A percentile compares a stretch with the other conserved stretches of the same genome.
phyloP scores from a whole-genome alignment of 2,888 invertebrate genomes.

The Heliothis peltigera region DNA sequence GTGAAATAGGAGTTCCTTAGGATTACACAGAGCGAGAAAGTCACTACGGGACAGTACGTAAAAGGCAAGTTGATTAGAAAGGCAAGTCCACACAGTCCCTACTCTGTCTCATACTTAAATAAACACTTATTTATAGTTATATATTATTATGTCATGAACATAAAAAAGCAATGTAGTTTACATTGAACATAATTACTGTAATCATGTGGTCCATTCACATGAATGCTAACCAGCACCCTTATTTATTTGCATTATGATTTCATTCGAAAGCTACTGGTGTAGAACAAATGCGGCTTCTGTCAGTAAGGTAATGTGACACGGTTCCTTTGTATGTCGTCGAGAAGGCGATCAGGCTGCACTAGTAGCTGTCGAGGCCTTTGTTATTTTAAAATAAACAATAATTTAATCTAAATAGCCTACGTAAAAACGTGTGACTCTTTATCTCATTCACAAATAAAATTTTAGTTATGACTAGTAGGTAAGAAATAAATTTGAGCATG shows the following conservation, averaged over 20 bases:
- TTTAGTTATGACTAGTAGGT: slow-evolving; percentile 88
- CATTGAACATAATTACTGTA: slow-evolving; percentile 72
- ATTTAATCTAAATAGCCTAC: slow-evolving; percentile 80
- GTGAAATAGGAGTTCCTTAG: slow-evolving; percentile 61
- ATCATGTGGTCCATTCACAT: slow-evolving; percentile 72
- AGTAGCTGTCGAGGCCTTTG: slow-evolving; percentile 45
- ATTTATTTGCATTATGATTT: slow-evolving; percentile 61
- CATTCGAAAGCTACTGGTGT: slow-evolving; percentile 60
- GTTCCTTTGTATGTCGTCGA: slow-evolving; percentile 11
- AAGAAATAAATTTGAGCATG: slow-evolving; percentile 89
- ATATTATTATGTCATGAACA: slow-evolving; percentile 81
- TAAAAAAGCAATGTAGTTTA: slow-evolving; percentile 75
- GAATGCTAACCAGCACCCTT: slow-evolving; percentile 81
- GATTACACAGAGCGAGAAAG: slow-evolving; percentile 70
- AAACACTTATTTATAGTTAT: slow-evolving; percentile 68
- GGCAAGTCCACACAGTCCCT: slow-evolving; percentile 81
- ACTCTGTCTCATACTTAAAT: slow-evolving; percentile 73
- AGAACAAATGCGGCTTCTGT: slow-evolving; percentile 31
- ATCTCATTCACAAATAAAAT: slow-evolving; percentile 78
- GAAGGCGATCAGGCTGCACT: slow-evolving; percentile 30
- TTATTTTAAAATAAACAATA: slow-evolving; percentile 72
- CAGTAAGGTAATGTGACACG: slow-evolving; percentile 20
- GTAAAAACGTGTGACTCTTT: slow-evolving; percentile 70
- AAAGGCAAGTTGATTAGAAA: slow-evolving; percentile 84
- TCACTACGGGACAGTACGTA: slow-evolving; percentile 73